These are phyloP conservation scores for Muscicapa comitata DNA, from an alignment of 2,797 vertebrate genomes.

Conservation along the genomic window DNA sequence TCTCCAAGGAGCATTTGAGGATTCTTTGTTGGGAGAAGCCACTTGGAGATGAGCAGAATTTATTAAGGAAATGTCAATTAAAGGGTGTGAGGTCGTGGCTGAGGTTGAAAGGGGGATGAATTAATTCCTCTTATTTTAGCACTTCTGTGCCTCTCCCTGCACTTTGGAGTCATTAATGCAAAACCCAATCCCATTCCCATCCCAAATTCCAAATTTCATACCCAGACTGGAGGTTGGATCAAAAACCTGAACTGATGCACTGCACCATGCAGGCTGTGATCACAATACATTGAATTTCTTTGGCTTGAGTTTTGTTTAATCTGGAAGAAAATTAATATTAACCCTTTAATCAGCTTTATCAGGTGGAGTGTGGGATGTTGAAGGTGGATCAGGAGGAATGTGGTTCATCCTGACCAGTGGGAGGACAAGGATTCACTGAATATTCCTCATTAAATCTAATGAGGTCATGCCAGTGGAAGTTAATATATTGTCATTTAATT, in stretches of 20 bases:
- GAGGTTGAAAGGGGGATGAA: not conserved
- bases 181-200: not conserved
- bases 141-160: not conserved
- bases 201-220: not conserved
- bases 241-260: not conserved
- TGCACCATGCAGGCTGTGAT: fast-evolving
- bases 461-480: not conserved
- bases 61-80: not conserved
- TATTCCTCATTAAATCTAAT: not conserved
- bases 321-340: not conserved
- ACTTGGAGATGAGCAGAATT: not conserved
- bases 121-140: not conserved
- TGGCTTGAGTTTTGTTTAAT: not conserved
- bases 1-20: not conserved
- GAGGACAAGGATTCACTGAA: not conserved
- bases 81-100: not conserved
- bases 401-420: not conserved
- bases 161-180: not conserved
- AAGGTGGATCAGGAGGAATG: not conserved
- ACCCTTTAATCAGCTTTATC: not conserved
- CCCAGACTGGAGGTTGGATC: not conserved
- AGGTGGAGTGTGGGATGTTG: not conserved
- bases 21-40: not conserved
- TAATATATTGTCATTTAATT: not conserved
- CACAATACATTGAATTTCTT: not conserved